Base-by-base conservation (phyloP, 2,113 vertebrate genomes). In the Orientallactaga bullata region DNA sequence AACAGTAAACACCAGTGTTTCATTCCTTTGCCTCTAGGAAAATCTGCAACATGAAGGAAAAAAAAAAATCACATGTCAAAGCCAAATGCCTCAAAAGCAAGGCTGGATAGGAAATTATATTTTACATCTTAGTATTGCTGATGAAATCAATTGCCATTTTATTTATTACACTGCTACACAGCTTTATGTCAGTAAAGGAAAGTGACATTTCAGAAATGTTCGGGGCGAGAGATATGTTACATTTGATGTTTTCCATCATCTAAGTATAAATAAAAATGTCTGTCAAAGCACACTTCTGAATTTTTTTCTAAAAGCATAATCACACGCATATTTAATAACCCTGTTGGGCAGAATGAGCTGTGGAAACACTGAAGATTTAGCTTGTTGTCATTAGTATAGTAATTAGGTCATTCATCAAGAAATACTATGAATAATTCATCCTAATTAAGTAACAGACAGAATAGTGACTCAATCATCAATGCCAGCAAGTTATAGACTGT, bases 381-480 rank as follows among this genome's bases (percentile, higher is more conserved):
- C 85, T 94, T 94, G 95, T 95, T 93, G 89, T 90, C 74, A 97
- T 97, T 97, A 96, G 93, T 96, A 94, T 95, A 97, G 97, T 96
- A 98, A 98, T 88, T 94, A 97, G 94, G 63, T 94, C 58, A 85
- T 97, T 96, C 94, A 95, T 97, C 8, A 24, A 69, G n/a, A 74
- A 97, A 97, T 95, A 61, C 72, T 82, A 94, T 97, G 97, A 98
- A 98, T 98, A 98, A 98, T 98, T 98, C 96, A 96, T 97, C 97
- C 93, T 97, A 98, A 98, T 98, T 98, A 98, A 97, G 90, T 89
- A 97, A 95, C 83, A 96, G 95, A 96, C 88, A 94, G 91, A 95
- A 95, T 35, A 94, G 87, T 96, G 97, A 97, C 97, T 96, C 95
- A 95, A 90, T 93, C 96, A 93, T 91, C 89, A 93, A 76, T 88